Conservation (phyloP, 2,113 vertebrate species). For the Ciconia stormi region DNA sequence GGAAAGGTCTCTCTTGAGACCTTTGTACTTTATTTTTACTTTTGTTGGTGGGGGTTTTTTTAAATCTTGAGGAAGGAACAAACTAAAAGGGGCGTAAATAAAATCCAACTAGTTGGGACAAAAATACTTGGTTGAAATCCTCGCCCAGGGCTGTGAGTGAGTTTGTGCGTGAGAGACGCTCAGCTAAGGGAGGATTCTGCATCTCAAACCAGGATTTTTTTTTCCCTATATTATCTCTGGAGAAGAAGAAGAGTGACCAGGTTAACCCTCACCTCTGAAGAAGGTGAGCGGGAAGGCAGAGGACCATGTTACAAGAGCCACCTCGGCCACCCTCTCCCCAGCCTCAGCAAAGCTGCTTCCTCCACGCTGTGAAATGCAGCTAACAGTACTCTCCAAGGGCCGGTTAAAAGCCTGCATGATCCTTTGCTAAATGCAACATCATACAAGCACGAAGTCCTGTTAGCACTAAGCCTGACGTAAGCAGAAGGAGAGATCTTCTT, state of each 20-base stretch:
- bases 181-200: neutral
- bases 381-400: rapidly evolving
- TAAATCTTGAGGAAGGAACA: conserved; percentile 31
- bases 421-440: neutral
- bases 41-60: neutral
- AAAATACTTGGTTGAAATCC: neutral
- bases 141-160: neutral
- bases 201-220: neutral
- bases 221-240: neutral
- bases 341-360: neutral
- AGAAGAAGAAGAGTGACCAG: neutral
- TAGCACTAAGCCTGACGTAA: neutral
- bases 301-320: too few relatives aligned
- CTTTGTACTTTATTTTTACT: conserved; percentile 45
- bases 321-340: neutral
- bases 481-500: neutral
- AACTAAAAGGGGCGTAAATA: conserved; percentile 11
- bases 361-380: neutral
- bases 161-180: neutral
- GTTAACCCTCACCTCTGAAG: neutral
- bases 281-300: neutral
- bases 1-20: conserved; percentile 27
- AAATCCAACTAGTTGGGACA: neutral
- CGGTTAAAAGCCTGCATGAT: neutral
- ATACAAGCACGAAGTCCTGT: neutral